phyloP scores from a whole-genome alignment of 64 coral and sea anemone genomes.

The Astreopora myriophthalma region DNA sequence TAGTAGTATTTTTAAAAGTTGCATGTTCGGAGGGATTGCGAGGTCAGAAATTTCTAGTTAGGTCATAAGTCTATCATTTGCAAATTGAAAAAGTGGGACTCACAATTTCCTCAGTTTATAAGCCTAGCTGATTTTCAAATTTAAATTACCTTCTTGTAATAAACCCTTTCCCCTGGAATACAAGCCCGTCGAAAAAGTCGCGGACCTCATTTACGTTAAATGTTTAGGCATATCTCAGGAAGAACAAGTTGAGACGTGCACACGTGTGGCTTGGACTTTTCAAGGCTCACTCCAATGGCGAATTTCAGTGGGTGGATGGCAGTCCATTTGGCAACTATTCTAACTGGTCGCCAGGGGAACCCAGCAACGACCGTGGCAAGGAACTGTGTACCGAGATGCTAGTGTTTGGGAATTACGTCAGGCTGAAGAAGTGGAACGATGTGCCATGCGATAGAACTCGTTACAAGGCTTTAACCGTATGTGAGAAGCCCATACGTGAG shows the following conservation, averaged over 20 bases:
- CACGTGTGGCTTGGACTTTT: constrained; percentile 19
- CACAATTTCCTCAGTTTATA: too few relatives aligned
- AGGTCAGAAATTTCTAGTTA: too few relatives aligned
- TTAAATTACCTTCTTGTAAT: too few relatives aligned
- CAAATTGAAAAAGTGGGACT: too few relatives aligned
- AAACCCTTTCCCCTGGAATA: too few relatives aligned
- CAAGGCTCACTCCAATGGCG: neutral
- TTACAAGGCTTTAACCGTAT: neutral
- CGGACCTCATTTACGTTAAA: too few relatives aligned
- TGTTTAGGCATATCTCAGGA: neutral
- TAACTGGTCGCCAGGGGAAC: constrained; percentile 16
- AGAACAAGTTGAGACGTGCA: neutral
- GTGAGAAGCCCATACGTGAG: neutral
- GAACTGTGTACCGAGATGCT: constrained; percentile 9
- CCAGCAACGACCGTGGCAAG: neutral
- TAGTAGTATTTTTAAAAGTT: too few relatives aligned
- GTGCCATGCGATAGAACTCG: neutral
- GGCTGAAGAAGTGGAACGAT: neutral
- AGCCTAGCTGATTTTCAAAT: too few relatives aligned
- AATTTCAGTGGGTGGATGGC: constrained; percentile 7
- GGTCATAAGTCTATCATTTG: too few relatives aligned
- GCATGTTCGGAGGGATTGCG: too few relatives aligned
- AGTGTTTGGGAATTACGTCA: neutral
- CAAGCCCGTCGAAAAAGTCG: too few relatives aligned
- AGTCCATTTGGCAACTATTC: neutral